A percentile compares a stretch with the other conserved stretches of the same genome.
phyloP scores from a whole-genome alignment of 37 sponge, comb jelly and placozoan species.

The Beroe ovata region DNA sequence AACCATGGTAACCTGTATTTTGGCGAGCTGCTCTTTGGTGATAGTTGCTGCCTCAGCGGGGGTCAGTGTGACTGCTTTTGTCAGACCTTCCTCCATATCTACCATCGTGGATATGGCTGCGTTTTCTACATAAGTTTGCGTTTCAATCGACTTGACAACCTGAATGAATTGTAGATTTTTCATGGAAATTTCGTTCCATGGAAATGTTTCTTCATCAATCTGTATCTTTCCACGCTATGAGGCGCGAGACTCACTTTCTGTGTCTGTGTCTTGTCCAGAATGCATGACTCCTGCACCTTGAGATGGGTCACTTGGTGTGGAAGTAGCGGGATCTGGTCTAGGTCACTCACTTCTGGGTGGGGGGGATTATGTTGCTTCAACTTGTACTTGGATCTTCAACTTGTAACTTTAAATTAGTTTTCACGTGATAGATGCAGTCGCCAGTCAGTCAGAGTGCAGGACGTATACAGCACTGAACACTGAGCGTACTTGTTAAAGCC shows the following conservation, averaged over 20 bases:
- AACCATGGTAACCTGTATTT: conserved; percentile 42
- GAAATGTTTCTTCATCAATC: too few species aligned
- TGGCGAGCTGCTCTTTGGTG: conserved; percentile 47
- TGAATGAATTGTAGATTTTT: too few species aligned
- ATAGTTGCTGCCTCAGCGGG: conserved; percentile 37
- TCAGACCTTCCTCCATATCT: conserved; percentile 60
- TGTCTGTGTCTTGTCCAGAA: neutral
- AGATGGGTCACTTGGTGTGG: conserved; percentile 60
- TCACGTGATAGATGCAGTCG: too few species aligned
- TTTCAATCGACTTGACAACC: conserved; percentile 36
- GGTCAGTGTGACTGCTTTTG: conserved; percentile 35
- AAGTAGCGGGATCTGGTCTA: conserved; percentile 39
- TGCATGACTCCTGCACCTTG: conserved; percentile 34
- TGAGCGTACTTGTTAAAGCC: too few species aligned
- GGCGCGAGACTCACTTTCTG: neutral
- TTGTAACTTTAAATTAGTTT: too few species aligned
- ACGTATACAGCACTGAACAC: too few species aligned
- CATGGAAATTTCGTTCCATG: too few species aligned
- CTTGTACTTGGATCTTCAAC: too few species aligned
- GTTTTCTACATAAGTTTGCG: conserved; percentile 49
- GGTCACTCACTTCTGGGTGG: conserved; percentile 22
- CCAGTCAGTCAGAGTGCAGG: too few species aligned
- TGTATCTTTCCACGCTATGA: too few species aligned
- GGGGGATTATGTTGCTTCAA: neutral
- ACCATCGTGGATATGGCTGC: conserved; percentile 45